phyloP scores from a whole-genome alignment of 2,113 vertebrate genomes.

The Seriola rivoliana region DNA sequence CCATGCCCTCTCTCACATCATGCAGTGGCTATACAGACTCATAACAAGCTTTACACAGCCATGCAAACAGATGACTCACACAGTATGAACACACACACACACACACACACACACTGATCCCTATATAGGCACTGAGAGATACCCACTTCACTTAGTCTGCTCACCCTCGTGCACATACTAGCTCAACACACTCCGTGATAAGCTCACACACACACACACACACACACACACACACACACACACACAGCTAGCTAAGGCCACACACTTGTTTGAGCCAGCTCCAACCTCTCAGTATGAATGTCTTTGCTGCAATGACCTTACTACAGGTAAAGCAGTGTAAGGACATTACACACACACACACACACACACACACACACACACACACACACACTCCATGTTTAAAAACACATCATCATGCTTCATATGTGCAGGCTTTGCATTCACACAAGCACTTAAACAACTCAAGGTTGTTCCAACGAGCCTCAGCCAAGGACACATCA shows the following conservation, averaged over 20 bases:
- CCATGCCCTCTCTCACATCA: constrained; percentile 47
- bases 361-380: constrained; percentile 52
- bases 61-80: constrained; percentile 51
- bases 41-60: constrained; percentile 65
- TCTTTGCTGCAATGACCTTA: constrained; percentile 60
- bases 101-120: constrained; percentile 45
- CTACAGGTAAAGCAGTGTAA: constrained; percentile 51
- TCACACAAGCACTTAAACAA: constrained; percentile 64
- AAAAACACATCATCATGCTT: constrained; percentile 47
- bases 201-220: constrained; percentile 32
- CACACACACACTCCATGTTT: constrained; percentile 47
- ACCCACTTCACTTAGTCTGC: constrained; percentile 67
- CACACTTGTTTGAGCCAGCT: constrained; percentile 52
- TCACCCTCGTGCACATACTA: constrained; percentile 56
- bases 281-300: constrained; percentile 73
- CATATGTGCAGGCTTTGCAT: constrained; percentile 57
- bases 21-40: constrained; percentile 60
- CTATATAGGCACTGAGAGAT: constrained; percentile 66
- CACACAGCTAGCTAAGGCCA: constrained; percentile 31
- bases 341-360: constrained; percentile 45
- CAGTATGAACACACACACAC: constrained; percentile 20
- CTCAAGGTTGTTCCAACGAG: constrained; percentile 55
- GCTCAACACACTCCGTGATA: constrained; percentile 60
- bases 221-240: constrained; percentile 26
- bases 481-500: constrained; percentile 74